Base-by-base conservation (phyloP, 2,113 vertebrate genomes). In the Syngnathus scovelli region DNA sequence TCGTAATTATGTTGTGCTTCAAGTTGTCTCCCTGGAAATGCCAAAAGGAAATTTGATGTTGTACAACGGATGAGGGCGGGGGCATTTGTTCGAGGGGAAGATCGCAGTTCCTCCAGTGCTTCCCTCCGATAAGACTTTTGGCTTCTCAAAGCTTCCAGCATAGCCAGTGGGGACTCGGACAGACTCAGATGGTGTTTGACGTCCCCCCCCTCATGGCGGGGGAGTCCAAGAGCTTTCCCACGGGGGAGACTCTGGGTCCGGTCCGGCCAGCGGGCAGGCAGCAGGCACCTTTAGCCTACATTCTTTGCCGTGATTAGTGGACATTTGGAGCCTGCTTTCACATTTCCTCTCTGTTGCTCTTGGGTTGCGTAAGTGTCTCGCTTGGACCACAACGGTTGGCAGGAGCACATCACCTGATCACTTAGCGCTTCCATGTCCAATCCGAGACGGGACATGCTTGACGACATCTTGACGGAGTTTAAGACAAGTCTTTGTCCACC, bases 81-180 rank as follows among this genome's bases (percentile, higher is more conserved):
- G 19, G 37, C 9, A 1, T 59, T 37, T 59, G 59, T 19, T 19
- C 36, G 37, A 61, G 19, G 71, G 86, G 86, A 88, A 83, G 83
- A 72, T 61, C 60, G 78, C 72, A 80, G 81, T 84, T 86, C 82
- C 84, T 87, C 82, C 75, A 80, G 89, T 69, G 90, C 86, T 92
- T 91, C 90, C 89, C 86, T 76, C 66, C 80, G 90, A 91, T 92
- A 91, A 90, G 89, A 77, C 51, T 46, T 68, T 44, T 21, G 48
- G 3, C 58, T 83, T 86, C 86, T 89, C 83, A 86, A 82, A 85
- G 76, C 84, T 78, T 86, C 77, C 61, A 19, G 37, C 0, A 3
- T 74, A 79, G 78, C 76, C 78, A 55, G 21, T 11, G 55, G 69
- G 78, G 78, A 55, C 80, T 85, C 3, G 38, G 81, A 75, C 79